Evolutionary conservation across 2,888 invertebrate species (phyloP).

Genomic region (Osmoderma eremita): DNA sequence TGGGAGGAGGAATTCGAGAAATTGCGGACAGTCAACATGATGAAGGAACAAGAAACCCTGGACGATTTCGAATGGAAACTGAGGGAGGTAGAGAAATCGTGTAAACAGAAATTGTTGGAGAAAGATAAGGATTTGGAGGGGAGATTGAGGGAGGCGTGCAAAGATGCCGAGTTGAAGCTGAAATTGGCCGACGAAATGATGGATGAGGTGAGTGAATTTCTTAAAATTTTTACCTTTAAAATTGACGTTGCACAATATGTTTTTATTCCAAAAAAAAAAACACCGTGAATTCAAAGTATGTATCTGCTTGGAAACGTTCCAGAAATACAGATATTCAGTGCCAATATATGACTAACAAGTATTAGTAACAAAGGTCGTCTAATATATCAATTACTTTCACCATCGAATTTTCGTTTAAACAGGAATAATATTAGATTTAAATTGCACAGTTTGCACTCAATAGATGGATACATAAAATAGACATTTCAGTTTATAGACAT

Average conservation of each 20-base stretch:
- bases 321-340: too few relatives aligned
- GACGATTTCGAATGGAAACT: constrained; percentile 88
- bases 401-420: too few relatives aligned
- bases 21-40: constrained; percentile 73
- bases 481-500: too few relatives aligned
- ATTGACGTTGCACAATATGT: not conserved
- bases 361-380: too few relatives aligned
- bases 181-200: constrained; percentile 61
- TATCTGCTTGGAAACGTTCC: too few relatives aligned
- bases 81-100: constrained; percentile 77
- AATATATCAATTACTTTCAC: too few relatives aligned
- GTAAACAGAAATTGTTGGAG: constrained; percentile 72
- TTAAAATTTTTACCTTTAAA: not conserved
- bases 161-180: constrained; percentile 60
- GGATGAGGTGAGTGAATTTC: constrained; percentile 54
- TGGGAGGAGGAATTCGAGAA: constrained; percentile 77
- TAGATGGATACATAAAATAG: too few relatives aligned
- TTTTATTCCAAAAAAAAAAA: not conserved
- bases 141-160: constrained; percentile 64
- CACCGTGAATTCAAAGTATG: too few relatives aligned
- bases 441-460: too few relatives aligned
- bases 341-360: too few relatives aligned
- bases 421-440: too few relatives aligned
- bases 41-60: constrained; percentile 77
- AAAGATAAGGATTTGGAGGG: constrained; percentile 70